Conservation (phyloP, 92 coral and sea anemone species). For the Epizoanthus illoricatus region DNA sequence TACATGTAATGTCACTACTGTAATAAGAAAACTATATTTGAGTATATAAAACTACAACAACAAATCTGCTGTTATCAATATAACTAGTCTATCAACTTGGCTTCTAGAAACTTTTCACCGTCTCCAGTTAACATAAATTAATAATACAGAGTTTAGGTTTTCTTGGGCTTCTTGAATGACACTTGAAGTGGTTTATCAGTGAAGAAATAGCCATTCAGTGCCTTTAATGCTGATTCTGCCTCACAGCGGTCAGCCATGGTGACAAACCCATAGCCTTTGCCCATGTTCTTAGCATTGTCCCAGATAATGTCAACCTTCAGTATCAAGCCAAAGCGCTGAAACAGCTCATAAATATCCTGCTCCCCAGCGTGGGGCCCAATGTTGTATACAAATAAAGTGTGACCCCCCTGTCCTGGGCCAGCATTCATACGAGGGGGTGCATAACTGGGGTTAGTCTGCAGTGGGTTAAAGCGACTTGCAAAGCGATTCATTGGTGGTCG, state of each 20-base stretch:
- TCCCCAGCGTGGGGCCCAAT: conserved; percentile 67
- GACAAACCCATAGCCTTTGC: conserved; percentile 85
- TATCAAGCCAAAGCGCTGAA: conserved; percentile 65
- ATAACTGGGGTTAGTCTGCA: conserved; percentile 48
- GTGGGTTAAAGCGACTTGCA: conserved; percentile 74
- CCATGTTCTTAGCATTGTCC: conserved; percentile 73
- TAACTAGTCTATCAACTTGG: background rate
- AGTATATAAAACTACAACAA: too few relatives aligned
- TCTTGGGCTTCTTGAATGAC: conserved; percentile 66
- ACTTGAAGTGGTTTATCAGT: conserved; percentile 70
- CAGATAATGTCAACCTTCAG: conserved; percentile 78
- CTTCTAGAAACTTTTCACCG: background rate
- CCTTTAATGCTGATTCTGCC: conserved; percentile 69
- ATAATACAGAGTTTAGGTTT: background rate
- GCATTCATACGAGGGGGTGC: conserved; percentile 50
- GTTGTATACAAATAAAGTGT: conserved; percentile 72
- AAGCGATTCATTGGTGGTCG: conserved; percentile 67
- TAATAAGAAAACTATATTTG: too few relatives aligned
- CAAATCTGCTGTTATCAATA: background rate
- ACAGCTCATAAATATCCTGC: conserved; percentile 65
- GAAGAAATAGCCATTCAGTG: conserved; percentile 67
- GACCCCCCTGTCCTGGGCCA: conserved; percentile 29
- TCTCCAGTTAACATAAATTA: background rate
- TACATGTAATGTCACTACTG: too few relatives aligned
- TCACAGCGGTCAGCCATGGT: conserved; percentile 69